A percentile compares a stretch with the other conserved stretches of the same genome.
These are phyloP conservation scores for Aphidius gifuensis DNA, from an alignment of 1,140 invertebrate species.

Conservation along the genomic window DNA sequence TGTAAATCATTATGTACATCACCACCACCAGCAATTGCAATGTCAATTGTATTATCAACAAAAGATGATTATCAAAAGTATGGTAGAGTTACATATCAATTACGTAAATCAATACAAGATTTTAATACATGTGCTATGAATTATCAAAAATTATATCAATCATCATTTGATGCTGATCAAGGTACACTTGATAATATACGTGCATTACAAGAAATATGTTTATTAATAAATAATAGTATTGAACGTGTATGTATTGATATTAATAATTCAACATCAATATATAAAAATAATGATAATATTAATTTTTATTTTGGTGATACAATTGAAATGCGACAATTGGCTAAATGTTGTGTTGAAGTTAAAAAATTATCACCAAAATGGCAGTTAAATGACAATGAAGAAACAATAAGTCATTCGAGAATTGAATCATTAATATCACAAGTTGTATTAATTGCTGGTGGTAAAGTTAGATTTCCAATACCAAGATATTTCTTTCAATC, in stretches of 20 bases:
- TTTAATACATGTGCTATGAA: constrained; percentile 72
- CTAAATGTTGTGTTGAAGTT: constrained; percentile 55
- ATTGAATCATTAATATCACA: constrained; percentile 68
- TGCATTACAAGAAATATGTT: constrained; percentile 73
- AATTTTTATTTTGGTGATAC: constrained; percentile 54
- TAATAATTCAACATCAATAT: constrained; percentile 47
- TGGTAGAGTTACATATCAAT: constrained; percentile 71
- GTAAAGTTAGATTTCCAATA: constrained; percentile 63
- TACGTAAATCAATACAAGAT: constrained; percentile 74
- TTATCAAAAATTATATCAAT: constrained; percentile 82
- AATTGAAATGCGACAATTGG: constrained; percentile 57
- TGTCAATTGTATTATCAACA: constrained; percentile 72
- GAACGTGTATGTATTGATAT: constrained; percentile 63
- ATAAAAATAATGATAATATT: constrained; percentile 47
- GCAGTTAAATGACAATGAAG: constrained; percentile 44
- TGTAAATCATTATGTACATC: constrained; percentile 83
- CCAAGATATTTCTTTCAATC: constrained; percentile 88
- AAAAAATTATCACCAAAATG: constrained; percentile 52
- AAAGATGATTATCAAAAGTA: constrained; percentile 80
- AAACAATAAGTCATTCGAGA: constrained; percentile 45
- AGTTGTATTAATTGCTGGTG: constrained; percentile 64
- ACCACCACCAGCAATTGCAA: constrained; percentile 88
- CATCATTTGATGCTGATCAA: constrained; percentile 90
- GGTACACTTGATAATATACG: constrained; percentile 77
- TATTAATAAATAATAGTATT: constrained; percentile 71